These are phyloP conservation scores for Matsumyia berberina DNA, from an alignment of 2,888 invertebrate genomes.

Conservation along the genomic window DNA sequence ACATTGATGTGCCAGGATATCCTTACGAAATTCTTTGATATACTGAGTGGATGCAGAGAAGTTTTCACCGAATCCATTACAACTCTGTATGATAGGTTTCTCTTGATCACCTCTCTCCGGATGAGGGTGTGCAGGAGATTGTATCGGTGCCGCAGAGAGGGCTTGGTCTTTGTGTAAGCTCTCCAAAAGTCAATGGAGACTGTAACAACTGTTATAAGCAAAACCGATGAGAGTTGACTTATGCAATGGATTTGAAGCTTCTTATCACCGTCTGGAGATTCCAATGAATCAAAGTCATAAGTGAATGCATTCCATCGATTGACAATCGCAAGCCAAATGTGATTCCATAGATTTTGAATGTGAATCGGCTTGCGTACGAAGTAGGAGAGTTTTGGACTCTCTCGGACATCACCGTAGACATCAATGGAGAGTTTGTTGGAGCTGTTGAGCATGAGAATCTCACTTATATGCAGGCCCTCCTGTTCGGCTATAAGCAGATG, in stretches of 20 bases:
- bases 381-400: slow-evolving; percentile 83
- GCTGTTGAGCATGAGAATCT: slow-evolving; percentile 88
- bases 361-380: slow-evolving; percentile 87
- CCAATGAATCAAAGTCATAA: slow-evolving; percentile 90
- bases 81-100: slow-evolving; percentile 83
- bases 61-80: slow-evolving; percentile 82
- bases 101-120: slow-evolving; percentile 82
- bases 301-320: slow-evolving; percentile 93
- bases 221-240: slow-evolving; percentile 86
- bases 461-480: slow-evolving; percentile 89
- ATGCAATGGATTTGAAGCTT: slow-evolving; percentile 80
- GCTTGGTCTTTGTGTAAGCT: slow-evolving; percentile 84
- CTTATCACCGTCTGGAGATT: slow-evolving; percentile 86
- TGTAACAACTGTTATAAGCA: slow-evolving; percentile 88
- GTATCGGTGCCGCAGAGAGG: slow-evolving; percentile 78
- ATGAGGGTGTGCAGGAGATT: slow-evolving; percentile 79
- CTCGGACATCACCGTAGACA: slow-evolving; percentile 33
- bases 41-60: slow-evolving; percentile 84
- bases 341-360: slow-evolving; percentile 88
- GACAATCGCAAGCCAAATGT: slow-evolving; percentile 88
- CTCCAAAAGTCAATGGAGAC: slow-evolving; percentile 87
- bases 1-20: slow-evolving; percentile 82
- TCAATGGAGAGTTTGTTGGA: slow-evolving; percentile 63
- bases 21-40: slow-evolving; percentile 81
- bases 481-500: slow-evolving; percentile 91